Evolutionary conservation across 2,797 vertebrate genomes (phyloP).

Genomic region (Nothura maculosa): DNA sequence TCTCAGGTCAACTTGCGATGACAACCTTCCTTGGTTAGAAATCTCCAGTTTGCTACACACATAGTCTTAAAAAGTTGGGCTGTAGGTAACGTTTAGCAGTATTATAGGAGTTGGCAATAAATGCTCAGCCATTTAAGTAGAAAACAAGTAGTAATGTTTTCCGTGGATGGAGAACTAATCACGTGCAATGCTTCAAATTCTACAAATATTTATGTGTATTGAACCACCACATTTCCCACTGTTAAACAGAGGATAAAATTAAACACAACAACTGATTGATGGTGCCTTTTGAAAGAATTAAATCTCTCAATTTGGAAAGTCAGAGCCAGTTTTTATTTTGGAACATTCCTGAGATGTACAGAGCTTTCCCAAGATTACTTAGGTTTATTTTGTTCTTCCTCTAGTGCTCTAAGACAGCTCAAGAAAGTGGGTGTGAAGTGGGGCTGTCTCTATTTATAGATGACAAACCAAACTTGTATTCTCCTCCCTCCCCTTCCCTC

Average conservation of each 20-base stretch:
- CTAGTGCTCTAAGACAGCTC: background rate
- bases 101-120: background rate
- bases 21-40: background rate
- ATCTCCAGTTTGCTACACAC: background rate
- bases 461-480: conserved; percentile 30
- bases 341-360: background rate
- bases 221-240: conserved; percentile 4
- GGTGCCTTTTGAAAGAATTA: conserved; percentile 27
- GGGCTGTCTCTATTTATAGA: conserved; percentile 40
- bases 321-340: background rate
- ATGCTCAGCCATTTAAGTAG: background rate
- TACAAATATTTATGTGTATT: background rate
- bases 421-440: conserved; percentile 45
- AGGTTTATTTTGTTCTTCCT: background rate
- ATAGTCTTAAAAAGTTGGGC: background rate
- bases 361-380: background rate
- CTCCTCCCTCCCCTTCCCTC: background rate
- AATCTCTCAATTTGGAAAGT: background rate
- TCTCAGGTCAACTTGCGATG: background rate
- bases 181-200: background rate
- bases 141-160: background rate
- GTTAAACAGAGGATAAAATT: conserved; percentile 2
- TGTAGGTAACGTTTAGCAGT: background rate
- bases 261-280: conserved; percentile 22
- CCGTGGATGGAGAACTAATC: background rate